phyloP scores from a whole-genome alignment of 2,797 vertebrate species.

The Pelobates cultripes region DNA sequence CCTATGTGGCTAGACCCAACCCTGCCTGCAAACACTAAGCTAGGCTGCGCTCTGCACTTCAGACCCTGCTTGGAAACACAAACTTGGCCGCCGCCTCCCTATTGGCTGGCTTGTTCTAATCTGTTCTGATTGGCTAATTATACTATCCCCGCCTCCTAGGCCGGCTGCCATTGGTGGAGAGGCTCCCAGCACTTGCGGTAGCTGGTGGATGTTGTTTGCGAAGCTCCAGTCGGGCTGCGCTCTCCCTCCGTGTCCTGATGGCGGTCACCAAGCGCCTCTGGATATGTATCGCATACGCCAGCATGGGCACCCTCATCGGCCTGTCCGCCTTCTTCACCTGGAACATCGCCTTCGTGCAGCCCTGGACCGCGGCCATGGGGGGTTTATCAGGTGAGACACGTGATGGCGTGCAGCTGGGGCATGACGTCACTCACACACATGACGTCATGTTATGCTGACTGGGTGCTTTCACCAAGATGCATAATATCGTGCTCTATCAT shows the following conservation, averaged over 20 bases:
- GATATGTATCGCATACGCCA: constrained; percentile 79
- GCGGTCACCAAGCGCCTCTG: constrained; percentile 66
- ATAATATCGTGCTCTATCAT: too few species aligned
- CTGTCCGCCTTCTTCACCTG: constrained; percentile 84
- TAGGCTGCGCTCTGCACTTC: neutral
- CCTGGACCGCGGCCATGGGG: constrained; percentile 87
- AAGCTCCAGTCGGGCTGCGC: neutral
- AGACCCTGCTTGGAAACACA: neutral
- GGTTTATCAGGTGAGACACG: constrained; percentile 82
- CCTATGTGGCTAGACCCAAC: too few species aligned
- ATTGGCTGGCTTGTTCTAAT: neutral
- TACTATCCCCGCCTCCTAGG: neutral
- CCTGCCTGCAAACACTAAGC: too few species aligned
- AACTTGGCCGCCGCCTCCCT: neutral
- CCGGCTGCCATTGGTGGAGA: neutral
- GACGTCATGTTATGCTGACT: neutral
- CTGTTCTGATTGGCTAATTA: constrained; percentile 2
- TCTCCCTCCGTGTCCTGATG: constrained; percentile 54
- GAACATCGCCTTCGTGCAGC: constrained; percentile 83
- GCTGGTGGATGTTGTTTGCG: constrained; percentile 8
- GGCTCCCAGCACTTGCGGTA: neutral
- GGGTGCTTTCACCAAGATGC: too few species aligned
- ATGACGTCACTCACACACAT: neutral
- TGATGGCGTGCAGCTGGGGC: neutral
- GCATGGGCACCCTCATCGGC: constrained; percentile 76